These are phyloP conservation scores for Cantharis flavilabris DNA, from an alignment of 2,888 invertebrate species.

Conservation along the genomic window DNA sequence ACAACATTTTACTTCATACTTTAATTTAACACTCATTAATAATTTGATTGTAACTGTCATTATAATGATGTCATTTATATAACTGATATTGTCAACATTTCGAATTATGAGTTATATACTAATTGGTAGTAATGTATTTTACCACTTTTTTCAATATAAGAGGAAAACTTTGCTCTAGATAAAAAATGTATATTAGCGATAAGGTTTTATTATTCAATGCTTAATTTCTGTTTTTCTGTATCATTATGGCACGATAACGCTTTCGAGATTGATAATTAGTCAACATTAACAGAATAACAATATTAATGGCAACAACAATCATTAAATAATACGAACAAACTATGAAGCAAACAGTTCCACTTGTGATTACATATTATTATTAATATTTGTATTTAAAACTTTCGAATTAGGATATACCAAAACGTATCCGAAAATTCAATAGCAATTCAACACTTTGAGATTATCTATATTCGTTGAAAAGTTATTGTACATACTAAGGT, in stretches of 20 bases:
- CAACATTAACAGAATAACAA: not conserved
- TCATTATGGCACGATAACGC: not conserved
- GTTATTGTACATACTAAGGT: no score
- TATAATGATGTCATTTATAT: conserved; percentile 33
- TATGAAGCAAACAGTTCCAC: not conserved
- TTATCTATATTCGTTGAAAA: no score
- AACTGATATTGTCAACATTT: conserved; percentile 32
- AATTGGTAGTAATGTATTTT: conserved; percentile 1
- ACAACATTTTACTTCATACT: conserved; percentile 12
- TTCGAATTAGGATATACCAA: no score
- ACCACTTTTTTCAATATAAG: not conserved
- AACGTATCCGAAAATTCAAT: no score
- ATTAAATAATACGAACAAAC: not conserved
- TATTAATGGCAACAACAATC: not conserved
- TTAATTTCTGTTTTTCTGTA: not conserved
- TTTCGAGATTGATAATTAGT: not conserved
- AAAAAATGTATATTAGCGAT: not conserved
- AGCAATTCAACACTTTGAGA: no score
- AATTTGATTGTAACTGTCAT: conserved; percentile 30
- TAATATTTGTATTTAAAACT: no score
- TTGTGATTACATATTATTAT: not conserved
- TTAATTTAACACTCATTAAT: conserved; percentile 35
- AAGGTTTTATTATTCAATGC: not conserved
- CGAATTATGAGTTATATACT: not conserved
- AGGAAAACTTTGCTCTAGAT: not conserved